Conservation (phyloP, 2,797 vertebrate species). For the Diplodus sargus region DNA sequence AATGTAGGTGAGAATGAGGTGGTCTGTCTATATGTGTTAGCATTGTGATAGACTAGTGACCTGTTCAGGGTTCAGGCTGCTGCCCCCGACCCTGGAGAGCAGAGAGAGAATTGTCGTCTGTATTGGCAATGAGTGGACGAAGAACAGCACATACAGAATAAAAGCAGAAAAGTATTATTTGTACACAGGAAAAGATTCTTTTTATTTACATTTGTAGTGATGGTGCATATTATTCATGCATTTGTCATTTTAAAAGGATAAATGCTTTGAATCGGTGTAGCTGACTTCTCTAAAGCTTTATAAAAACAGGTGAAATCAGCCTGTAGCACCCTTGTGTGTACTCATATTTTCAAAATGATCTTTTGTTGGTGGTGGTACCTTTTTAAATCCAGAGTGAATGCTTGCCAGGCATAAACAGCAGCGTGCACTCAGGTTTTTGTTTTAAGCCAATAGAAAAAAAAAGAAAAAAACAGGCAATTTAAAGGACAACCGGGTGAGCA, state of each 20-base stretch:
- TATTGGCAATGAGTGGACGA: no score
- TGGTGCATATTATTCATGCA: not conserved
- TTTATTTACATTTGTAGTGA: not conserved
- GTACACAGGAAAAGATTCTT: not conserved
- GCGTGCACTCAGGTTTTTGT: slow-evolving; percentile 20
- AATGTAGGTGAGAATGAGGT: slow-evolving; percentile 31
- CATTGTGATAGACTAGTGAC: slow-evolving; percentile 21
- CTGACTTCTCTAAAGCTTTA: not conserved
- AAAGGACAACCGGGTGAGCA: slow-evolving; percentile 66
- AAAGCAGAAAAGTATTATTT: not conserved
- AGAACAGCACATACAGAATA: not conserved
- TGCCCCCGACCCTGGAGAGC: slow-evolving; percentile 2
- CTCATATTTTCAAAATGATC: slow-evolving; percentile 31
- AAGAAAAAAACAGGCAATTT: slow-evolving; percentile 52
- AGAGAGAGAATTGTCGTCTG: not conserved
- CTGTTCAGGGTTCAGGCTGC: slow-evolving; percentile 4
- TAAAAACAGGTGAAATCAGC: slow-evolving; percentile 8
- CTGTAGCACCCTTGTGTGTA: not conserved
- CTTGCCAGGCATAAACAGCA: slow-evolving; percentile 27
- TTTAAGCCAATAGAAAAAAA: slow-evolving; percentile 52
- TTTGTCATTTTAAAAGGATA: slow-evolving; percentile 18
- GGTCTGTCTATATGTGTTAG: slow-evolving; percentile 35
- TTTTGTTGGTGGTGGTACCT: not conserved
- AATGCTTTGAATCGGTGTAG: not conserved
- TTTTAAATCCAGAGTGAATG: slow-evolving; percentile 6